Evolutionary conservation across 2,797 vertebrate species (phyloP).

Genomic region (Hafferia zeledoni): DNA sequence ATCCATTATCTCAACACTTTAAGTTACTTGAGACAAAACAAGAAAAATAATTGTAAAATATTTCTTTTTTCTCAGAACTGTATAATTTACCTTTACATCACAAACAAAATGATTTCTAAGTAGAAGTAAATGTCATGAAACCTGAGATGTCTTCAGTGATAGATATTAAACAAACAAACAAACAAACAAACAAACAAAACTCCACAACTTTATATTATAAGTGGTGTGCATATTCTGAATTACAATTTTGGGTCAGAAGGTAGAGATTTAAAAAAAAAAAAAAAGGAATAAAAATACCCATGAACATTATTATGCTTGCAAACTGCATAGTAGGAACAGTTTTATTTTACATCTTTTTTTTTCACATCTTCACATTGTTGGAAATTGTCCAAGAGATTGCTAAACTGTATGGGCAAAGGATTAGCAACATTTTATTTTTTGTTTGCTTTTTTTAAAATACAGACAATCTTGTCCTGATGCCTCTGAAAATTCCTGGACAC

Average conservation of each 20-base stretch:
- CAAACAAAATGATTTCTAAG: background rate
- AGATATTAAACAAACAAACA: background rate
- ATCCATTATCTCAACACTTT: background rate
- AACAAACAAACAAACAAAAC: background rate
- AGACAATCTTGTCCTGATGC: background rate
- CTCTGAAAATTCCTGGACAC: background rate
- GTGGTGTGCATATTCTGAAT: background rate
- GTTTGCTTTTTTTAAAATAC: background rate
- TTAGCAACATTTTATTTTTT: background rate
- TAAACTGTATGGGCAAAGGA: background rate
- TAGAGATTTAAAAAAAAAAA: background rate
- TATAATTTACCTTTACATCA: background rate
- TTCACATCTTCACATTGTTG: background rate
- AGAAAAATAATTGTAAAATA: background rate
- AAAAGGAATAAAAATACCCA: background rate
- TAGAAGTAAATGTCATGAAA: background rate
- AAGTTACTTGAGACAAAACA: background rate
- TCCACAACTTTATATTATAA: background rate
- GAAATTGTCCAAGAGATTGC: background rate
- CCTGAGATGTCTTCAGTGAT: background rate
- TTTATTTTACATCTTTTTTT: background rate
- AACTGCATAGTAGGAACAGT: background rate
- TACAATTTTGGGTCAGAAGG: background rate
- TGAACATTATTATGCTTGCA: background rate
- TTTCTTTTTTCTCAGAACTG: background rate